Base-by-base conservation (phyloP, 1,140 invertebrate genomes). In the Sarcophaga peregrina region DNA sequence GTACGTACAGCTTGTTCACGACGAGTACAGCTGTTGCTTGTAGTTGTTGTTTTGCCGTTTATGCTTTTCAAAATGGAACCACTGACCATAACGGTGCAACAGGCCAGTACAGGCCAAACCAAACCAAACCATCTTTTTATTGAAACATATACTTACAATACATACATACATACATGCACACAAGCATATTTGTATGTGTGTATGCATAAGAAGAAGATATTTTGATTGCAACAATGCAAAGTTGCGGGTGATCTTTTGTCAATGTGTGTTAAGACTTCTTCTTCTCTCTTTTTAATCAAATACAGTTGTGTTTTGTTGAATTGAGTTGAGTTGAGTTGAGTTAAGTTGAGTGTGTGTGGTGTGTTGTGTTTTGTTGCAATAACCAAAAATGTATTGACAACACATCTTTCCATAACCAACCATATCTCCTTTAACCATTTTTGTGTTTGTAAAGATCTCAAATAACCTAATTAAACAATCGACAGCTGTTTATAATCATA, bases 41-140 rank as follows among this genome's bases (percentile, higher is more conserved):
- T 58, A 3, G 50, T 10, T 37, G 25, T 10, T 52, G 13, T 68
- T 68, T 68, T 25, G 17, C 62, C 62, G 20, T 68, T 68, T 58
- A 20, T 68, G 62, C 62, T 68, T 68, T 6, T 68, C 25, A 25
- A 68, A 68, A 68, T 68, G 62, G 3, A 68, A 68, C 62, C 62
- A 68, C 20, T 68, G 62, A 68, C 62, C 62, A 68, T 68, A 68
- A 68, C 62, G 62, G 62, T 68, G 62, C 62, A 68, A 68, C 62
- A 68, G 62, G 62, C 62, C 25, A 37, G n/a, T n/a, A n/a, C n/a
- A n/a, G 25, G 25, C 25, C 25, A 37, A 37, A 4, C 4, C 25
- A 37, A 37, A 4, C 4, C 25, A 37, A 37, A 4, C 25, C 25
- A 37, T 37, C 25, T 68, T 68, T 68, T 68, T n/a, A n/a, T n/a